Conservation (phyloP, 2,888 invertebrate genomes). For the Hirtodrosophila histrioides region DNA sequence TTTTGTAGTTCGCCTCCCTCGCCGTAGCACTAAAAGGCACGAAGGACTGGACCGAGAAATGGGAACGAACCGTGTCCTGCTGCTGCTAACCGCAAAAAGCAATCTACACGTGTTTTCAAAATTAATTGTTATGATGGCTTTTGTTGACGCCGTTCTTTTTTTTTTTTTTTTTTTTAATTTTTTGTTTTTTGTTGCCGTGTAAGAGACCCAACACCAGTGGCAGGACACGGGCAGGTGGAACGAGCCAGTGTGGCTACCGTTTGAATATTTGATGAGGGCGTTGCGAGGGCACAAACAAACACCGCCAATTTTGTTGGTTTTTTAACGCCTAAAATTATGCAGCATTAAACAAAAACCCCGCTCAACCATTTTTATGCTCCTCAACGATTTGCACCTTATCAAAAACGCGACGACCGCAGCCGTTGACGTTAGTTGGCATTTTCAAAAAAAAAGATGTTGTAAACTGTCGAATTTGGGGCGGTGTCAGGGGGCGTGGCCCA, state of each 20-base stretch:
- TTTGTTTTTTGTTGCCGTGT: conserved; percentile 21
- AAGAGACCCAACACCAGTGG: conserved; percentile 3
- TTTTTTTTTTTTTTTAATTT: conserved; percentile 27
- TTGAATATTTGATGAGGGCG: conserved; percentile 78
- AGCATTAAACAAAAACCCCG: conserved; percentile 60
- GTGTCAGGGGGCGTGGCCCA: conserved; percentile 22
- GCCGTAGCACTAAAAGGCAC: conserved; percentile 2
- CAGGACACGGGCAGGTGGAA: not conserved
- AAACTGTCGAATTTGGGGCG: conserved; percentile 30
- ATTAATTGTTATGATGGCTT: conserved; percentile 81
- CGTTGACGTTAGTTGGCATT: conserved; percentile 32
- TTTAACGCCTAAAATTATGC: conserved; percentile 77
- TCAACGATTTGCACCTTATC: conserved; percentile 44
- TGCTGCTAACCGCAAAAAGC: conserved; percentile 77
- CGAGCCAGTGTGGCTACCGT: conserved; percentile 62
- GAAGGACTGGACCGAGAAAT: conserved; percentile 19
- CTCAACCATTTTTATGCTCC: conserved; percentile 32
- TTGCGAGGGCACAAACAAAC: conserved; percentile 59
- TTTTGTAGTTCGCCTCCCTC: conserved; percentile 30
- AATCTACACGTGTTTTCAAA: conserved; percentile 81
- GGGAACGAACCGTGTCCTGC: conserved; percentile 39
- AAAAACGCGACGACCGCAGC: conserved; percentile 45
- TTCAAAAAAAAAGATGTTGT: conserved; percentile 7
- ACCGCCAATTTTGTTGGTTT: conserved; percentile 66
- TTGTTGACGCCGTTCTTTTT: conserved; percentile 74